phyloP scores from a whole-genome alignment of 2,113 vertebrate species.

The Mesitornis unicolor region DNA sequence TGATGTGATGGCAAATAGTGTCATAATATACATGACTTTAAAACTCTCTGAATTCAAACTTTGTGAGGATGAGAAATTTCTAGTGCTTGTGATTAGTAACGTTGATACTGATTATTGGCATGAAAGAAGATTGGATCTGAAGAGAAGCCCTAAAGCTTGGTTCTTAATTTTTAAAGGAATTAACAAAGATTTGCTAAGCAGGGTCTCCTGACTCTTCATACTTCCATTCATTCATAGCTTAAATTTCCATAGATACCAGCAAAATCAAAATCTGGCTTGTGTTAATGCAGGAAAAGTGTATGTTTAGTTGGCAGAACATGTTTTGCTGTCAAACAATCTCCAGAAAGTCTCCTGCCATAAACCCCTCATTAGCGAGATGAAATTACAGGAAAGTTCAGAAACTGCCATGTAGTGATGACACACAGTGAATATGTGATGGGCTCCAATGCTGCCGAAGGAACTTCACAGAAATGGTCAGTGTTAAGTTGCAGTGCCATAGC shows the following conservation, averaged over 20 bases:
- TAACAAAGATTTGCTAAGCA: neutral
- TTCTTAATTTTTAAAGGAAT: neutral
- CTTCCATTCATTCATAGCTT: neutral
- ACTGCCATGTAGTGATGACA: neutral
- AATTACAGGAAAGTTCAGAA: neutral
- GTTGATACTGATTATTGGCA: neutral
- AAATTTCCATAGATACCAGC: neutral
- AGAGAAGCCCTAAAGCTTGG: neutral
- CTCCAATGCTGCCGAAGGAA: neutral
- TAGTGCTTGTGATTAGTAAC: neutral
- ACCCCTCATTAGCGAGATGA: neutral
- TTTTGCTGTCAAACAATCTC: neutral
- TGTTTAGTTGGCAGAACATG: neutral
- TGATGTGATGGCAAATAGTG: neutral
- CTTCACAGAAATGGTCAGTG: neutral
- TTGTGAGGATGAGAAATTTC: neutral
- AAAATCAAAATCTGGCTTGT: neutral
- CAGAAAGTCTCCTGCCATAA: neutral
- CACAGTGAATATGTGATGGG: neutral
- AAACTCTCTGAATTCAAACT: neutral
- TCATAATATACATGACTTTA: neutral
- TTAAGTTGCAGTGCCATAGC: neutral
- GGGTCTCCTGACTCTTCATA: neutral
- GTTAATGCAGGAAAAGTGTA: neutral
- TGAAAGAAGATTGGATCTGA: neutral